Evolutionary conservation across 1,140 invertebrate genomes (phyloP), one percentile per base, ranked within the genome.

Genomic region (Papilio machaon): DNA sequence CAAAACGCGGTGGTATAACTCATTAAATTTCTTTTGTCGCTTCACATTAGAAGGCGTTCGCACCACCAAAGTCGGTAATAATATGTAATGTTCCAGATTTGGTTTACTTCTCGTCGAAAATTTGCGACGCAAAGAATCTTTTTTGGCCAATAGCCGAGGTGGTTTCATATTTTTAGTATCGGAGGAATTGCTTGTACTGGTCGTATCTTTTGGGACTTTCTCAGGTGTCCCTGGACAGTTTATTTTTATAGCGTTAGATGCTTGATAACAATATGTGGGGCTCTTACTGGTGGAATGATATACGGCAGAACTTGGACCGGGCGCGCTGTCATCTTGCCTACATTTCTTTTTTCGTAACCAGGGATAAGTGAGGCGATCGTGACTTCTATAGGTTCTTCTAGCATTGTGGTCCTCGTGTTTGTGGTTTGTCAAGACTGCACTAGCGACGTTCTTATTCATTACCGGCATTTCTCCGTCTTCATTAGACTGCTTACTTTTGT

Each of bases 1-100:
- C 47, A 92, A 84, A 80, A 94, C 93, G 58, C 89, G 88, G 83
- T 93, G 92, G 85, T 94, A 94, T 8, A 94, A 77, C 84, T 94
- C 92, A 81, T 91, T 92, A 73, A 94, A 94, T 82, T 92, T 92
- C 81, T 91, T 94, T 81, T 94, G 92, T 10, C 93, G 85, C 52
- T 90, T 91, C 76, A 94, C 85, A 82, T 94, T 94, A n/a, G 93
- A 94, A 30, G 93, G 91, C 8, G 93, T 93, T n/a, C 91, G 89
- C 3, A 93, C 88, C 8, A 94, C 92, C 60, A 94, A 84, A n/a
- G 93, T 93, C 49, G 93, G 93, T 19, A 94, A 80, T 76, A 94
- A 79, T 84, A 94, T 92, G 81, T 88, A 94, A 82, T 92, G 91
- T 73, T 94, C 92, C 10, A 94, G 85, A 82, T 94, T 92, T 8